Evolutionary conservation across 1,140 invertebrate genomes (phyloP), one percentile per base, ranked within the genome.

Genomic region (Conus betulinus): DNA sequence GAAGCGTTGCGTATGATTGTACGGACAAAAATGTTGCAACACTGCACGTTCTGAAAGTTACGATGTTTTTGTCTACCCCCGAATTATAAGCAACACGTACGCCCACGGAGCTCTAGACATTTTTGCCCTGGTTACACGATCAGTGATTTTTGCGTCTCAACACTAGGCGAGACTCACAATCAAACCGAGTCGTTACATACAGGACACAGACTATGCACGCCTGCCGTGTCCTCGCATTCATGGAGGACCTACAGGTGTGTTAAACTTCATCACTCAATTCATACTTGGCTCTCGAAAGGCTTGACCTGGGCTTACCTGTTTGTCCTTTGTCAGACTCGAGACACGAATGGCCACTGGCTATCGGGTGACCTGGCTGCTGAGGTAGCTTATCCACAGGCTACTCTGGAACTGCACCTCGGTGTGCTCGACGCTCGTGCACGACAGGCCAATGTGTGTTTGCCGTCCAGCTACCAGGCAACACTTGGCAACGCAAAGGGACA

Each of bases 271-370:
- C 23, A 71, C 67, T 13, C 67, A 20, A 7, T 20, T n/a, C 27
- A 15, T 51, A 84, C 82, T 55, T 84, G 82, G 39, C 82, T n/a
- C 53, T n/a, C 53, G 13, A 67, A n/a, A 25, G 57, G 82, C 17
- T 23, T 27, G 82, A 84, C 55, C 82, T 55, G 17, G 63, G 57
- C 23, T 27, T 25, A 84, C 82, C 82, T 84, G 82, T 5, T 52
- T n/a, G 82, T 67, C 25, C 25, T 17, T 53, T 84, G 53, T 84
- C 82, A 25, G 55, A 8, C 82, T 84, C 20, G 25, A 23, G 82
- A 84, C 82, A 25, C n/a, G 8, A 84, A 84, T 63, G 82, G 82
- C 82, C 82, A 84, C 82, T 84, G 82, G 82, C 82, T 60, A 63
- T 84, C 82, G 57, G 57, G 55, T 84, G 82, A 84, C 82, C 57